Evolutionary conservation across 2,888 invertebrate genomes (phyloP), one percentile per base, ranked within the genome.

Genomic region (Macropis europaea): DNA sequence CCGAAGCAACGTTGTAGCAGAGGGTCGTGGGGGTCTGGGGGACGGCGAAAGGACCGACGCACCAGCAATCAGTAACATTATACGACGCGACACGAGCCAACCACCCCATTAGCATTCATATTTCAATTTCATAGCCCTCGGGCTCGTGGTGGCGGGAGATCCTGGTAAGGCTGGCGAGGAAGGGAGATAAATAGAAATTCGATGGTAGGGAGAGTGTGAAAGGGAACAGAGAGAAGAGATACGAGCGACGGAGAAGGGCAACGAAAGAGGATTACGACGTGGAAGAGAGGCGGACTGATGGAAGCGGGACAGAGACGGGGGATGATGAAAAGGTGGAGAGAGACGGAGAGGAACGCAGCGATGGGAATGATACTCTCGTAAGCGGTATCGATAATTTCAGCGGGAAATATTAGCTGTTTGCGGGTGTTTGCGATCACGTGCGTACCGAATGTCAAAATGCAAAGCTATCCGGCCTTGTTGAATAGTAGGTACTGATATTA

Each of bases 51-150:
- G 59, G 60, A 62, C 57, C 64, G 59, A 62, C 42, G 68, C 66
- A 60, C 61, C 70, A 57, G 77, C 79, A 82, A 84, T 79, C 80
- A 64, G 76, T 79, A 81, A 81, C 76, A 73, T 81, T 79, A 79
- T 75, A 82, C 72, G 73, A 77, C 64, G 72, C 62, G 73, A 63
- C 74, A 74, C 72, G 74, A 80, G 77, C 67, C 62, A 69, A 64
- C 64, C 80, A 70, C 73, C 74, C 79, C 81, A 84, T 86, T 85
- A 86, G 81, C 84, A 84, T 86, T 84, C 81, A 82, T 84, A 84
- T 84, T 86, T 85, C 83, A 86, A 86, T 85, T 84, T 83, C 82
- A 80, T 76, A 71, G 78, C 74, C 75, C 77, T 69, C 62, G 47
- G 72, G 66, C 60, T 52, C 45, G 43, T 32, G 61, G 64, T 60